Conservation (phyloP, 2,888 invertebrate genomes). For the Oligia fasciuncula region DNA sequence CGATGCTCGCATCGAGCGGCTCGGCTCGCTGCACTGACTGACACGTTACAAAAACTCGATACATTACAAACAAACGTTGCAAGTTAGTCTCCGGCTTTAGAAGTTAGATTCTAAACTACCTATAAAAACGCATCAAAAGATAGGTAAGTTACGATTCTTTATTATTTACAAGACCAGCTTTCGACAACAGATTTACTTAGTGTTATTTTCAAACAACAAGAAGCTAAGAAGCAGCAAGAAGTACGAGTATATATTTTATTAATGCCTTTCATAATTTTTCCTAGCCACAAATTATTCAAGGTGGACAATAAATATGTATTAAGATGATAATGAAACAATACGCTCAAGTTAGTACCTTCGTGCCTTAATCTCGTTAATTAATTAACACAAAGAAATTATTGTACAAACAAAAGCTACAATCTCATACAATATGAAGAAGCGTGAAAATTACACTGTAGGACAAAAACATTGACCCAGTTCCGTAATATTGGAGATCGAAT, state of each 20-base stretch:
- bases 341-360: neutral
- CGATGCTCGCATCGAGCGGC: neutral
- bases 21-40: neutral
- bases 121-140: neutral
- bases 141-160: neutral
- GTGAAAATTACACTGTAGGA: conserved; percentile 51
- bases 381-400: conserved; percentile 49
- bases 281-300: neutral
- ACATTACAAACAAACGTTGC: neutral
- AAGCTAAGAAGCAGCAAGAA: neutral
- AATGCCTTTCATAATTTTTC: neutral
- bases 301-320: neutral
- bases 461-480: conserved; percentile 64
- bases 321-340: neutral
- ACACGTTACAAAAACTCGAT: neutral
- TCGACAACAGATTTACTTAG: neutral
- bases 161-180: neutral
- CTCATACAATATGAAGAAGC: conserved; percentile 30
- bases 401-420: conserved; percentile 30
- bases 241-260: neutral
- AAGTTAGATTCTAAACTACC: neutral
- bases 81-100: neutral
- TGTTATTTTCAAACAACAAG: neutral
- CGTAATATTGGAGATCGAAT: conserved; percentile 57
- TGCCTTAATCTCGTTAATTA: conserved; percentile 8